These are phyloP conservation scores for Bubo blakistoni DNA, from an alignment of 2,113 vertebrate species.

Conservation along the genomic window DNA sequence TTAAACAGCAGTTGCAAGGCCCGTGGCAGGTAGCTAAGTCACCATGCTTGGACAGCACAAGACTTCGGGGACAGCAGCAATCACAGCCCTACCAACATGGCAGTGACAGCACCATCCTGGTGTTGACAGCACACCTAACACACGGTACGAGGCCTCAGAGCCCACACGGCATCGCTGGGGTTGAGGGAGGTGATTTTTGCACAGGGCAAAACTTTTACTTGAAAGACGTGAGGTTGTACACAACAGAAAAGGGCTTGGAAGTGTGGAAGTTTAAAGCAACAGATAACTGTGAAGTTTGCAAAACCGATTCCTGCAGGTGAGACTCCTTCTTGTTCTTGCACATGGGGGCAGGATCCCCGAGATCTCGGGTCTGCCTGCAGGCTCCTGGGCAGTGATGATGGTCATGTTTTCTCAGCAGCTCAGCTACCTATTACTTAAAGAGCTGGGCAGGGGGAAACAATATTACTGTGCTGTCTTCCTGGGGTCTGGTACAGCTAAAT, in stretches of 20 bases:
- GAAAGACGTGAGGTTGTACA: background rate
- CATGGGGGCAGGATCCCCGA: background rate
- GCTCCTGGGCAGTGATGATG: fast-evolving
- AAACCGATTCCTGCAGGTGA: background rate
- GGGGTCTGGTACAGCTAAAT: background rate
- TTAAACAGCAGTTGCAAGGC: background rate
- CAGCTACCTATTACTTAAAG: background rate
- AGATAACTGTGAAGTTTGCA: too few species aligned
- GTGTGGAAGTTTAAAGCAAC: background rate
- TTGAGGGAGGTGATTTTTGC: fast-evolving
- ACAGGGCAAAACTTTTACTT: background rate
- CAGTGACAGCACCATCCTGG: background rate
- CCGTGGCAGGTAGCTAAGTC: background rate
- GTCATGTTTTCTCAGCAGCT: background rate
- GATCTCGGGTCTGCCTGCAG: background rate
- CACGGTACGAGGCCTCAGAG: fast-evolving
- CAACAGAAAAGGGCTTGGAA: background rate
- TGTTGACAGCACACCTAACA: fast-evolving
- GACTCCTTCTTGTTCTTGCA: background rate
- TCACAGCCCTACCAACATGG: fast-evolving
- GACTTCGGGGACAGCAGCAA: background rate
- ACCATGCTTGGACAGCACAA: background rate
- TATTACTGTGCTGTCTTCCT: background rate
- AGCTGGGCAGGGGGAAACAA: background rate
- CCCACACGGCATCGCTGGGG: too few species aligned